phyloP scores from a whole-genome alignment of 2,888 invertebrate genomes.

The Dicyrtoma fusca region DNA sequence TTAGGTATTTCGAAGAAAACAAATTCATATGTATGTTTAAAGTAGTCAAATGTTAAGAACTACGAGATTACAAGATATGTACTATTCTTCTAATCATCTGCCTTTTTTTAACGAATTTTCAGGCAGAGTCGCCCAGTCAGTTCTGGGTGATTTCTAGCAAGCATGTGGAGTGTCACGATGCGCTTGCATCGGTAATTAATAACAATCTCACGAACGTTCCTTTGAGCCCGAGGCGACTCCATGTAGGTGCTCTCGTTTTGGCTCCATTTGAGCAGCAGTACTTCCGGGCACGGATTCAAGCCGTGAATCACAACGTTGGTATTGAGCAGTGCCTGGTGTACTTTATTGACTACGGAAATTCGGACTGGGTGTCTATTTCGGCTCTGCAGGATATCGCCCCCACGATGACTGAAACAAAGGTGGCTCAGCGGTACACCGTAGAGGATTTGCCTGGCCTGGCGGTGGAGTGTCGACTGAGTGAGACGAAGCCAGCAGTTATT shows the following conservation, averaged over 20 bases:
- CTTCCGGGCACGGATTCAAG: slow-evolving; percentile 46
- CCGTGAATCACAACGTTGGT: slow-evolving; percentile 15
- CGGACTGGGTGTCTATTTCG: slow-evolving; percentile 55
- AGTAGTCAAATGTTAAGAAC: not conserved
- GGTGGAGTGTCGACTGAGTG: slow-evolving; percentile 50
- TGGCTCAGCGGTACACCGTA: not conserved
- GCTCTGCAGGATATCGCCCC: slow-evolving; percentile 40
- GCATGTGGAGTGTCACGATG: slow-evolving; percentile 22
- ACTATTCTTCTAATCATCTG: not conserved
- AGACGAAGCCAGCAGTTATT: slow-evolving; percentile 48
- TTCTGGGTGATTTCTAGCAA: slow-evolving; percentile 47
- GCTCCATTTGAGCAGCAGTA: slow-evolving; percentile 46
- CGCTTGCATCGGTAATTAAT: slow-evolving; percentile 41
- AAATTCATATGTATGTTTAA: too few relatives aligned
- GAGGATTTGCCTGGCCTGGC: slow-evolving; percentile 36
- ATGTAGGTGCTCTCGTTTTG: slow-evolving; percentile 45
- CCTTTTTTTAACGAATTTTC: not conserved
- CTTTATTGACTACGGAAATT: slow-evolving; percentile 81
- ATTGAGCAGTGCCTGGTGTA: slow-evolving; percentile 64
- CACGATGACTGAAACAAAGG: slow-evolving; percentile 20
- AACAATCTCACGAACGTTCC: slow-evolving; percentile 18
- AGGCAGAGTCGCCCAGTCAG: slow-evolving; percentile 49
- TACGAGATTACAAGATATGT: not conserved
- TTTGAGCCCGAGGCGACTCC: slow-evolving; percentile 24
- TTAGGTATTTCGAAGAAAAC: too few relatives aligned